These are phyloP conservation scores for Mya arenaria DNA, from an alignment of 1,140 invertebrate species.

Conservation along the genomic window DNA sequence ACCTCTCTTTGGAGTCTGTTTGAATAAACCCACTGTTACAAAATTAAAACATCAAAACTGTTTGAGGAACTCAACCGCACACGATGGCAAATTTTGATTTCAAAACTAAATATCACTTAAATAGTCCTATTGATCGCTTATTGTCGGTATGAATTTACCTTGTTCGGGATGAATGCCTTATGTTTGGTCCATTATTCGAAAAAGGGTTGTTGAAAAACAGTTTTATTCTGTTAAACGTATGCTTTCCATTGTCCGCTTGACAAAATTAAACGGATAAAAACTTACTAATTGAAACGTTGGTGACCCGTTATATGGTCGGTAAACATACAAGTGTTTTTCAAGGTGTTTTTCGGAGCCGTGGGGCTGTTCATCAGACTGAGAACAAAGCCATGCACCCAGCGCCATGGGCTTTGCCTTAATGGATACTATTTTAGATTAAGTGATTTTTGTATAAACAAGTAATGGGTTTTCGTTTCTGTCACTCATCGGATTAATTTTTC, in stretches of 20 bases:
- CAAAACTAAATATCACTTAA: constrained; percentile 38
- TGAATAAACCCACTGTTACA: constrained; percentile 39
- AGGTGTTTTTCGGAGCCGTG: constrained; percentile 32
- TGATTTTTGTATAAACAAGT: constrained; percentile 55
- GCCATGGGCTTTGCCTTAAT: constrained; percentile 3
- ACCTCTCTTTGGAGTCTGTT: constrained; percentile 2
- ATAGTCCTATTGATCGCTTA: constrained; percentile 13
- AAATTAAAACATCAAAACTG: constrained; percentile 48
- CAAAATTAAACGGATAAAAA: constrained; percentile 59
- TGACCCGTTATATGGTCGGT: constrained; percentile 21
- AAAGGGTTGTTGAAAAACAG: constrained; percentile 58
- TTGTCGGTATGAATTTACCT: constrained; percentile 22
- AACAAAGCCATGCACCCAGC: constrained; percentile 36
- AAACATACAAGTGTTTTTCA: constrained; percentile 58
- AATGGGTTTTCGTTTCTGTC: constrained; percentile 47
- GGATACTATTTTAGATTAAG: constrained; percentile 44
- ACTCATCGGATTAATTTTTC: constrained; percentile 43
- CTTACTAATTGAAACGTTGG: constrained; percentile 52
- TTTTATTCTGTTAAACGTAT: constrained; percentile 45
- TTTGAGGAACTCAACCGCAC: constrained; percentile 23
- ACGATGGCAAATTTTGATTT: constrained; percentile 34
- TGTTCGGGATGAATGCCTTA: background rate
- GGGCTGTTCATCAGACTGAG: background rate
- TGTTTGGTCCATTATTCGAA: constrained; percentile 50
- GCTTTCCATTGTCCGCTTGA: constrained; percentile 26